Conservation (phyloP, 2,888 invertebrate species). For the Panzeria rudis region DNA sequence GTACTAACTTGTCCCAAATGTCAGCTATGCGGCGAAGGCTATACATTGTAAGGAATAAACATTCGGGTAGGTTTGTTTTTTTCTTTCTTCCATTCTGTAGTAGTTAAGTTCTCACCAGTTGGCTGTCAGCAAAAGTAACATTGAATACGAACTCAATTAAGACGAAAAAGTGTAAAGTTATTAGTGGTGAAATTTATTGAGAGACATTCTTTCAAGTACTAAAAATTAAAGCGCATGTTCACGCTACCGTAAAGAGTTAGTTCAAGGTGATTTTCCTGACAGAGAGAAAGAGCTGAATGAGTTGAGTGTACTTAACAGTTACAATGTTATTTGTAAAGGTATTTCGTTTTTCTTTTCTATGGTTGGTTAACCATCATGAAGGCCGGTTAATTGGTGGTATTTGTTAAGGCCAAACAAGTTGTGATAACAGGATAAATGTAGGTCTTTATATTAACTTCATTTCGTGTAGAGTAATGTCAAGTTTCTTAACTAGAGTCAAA, state of each 20-base stretch:
- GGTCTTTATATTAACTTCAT: constrained; percentile 5
- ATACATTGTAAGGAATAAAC: constrained; percentile 70
- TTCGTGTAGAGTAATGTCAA: background rate
- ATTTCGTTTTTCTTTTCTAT: background rate
- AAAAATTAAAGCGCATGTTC: constrained; percentile 59
- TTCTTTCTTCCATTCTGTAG: background rate
- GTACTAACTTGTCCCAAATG: constrained; percentile 83
- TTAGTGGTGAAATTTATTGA: constrained; percentile 53
- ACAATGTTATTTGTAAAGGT: constrained; percentile 7
- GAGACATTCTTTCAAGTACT: constrained; percentile 26
- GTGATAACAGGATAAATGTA: constrained; percentile 17
- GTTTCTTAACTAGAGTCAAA: background rate
- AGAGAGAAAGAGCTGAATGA: background rate
- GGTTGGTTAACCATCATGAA: constrained; percentile 15
- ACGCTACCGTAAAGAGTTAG: background rate
- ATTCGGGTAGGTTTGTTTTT: constrained; percentile 53
- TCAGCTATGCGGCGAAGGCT: constrained; percentile 80
- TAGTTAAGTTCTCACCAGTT: constrained; percentile 40
- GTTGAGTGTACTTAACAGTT: background rate
- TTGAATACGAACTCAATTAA: constrained; percentile 23
- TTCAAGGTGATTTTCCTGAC: background rate
- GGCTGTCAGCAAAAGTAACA: constrained; percentile 31
- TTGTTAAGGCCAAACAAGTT: constrained; percentile 19
- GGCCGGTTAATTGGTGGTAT: constrained; percentile 31
- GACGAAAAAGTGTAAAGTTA: constrained; percentile 33